Evolutionary conservation across 2,113 vertebrate species (phyloP).

Genomic region (Clarias batrachus): DNA sequence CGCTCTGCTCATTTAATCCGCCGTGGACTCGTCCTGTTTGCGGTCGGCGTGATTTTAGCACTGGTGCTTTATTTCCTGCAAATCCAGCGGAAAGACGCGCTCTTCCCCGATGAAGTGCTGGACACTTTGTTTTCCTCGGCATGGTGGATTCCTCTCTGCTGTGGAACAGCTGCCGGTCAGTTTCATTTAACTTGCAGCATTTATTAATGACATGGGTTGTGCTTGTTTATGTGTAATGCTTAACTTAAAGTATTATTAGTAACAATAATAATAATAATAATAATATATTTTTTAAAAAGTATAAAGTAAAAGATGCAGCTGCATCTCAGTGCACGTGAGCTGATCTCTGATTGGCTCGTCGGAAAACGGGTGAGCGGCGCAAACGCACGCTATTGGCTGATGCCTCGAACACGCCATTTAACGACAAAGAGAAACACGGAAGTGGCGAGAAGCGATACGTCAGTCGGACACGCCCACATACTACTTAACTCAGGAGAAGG

Average conservation of each 20-base stretch:
- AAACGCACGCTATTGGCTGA: constrained; percentile 71
- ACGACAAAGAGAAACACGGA: constrained; percentile 69
- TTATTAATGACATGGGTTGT: background rate
- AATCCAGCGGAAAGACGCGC: constrained; percentile 88
- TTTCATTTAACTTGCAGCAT: background rate
- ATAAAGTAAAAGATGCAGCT: constrained; percentile 48
- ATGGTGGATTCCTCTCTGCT: constrained; percentile 97
- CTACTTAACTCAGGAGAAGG: background rate
- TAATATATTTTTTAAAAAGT: background rate
- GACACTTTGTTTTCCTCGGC: constrained; percentile 90
- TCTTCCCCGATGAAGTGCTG: constrained; percentile 92
- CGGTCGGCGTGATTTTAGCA: constrained; percentile 88
- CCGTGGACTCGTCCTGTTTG: constrained; percentile 89
- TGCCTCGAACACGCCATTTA: constrained; percentile 71
- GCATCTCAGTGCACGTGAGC: constrained; percentile 49
- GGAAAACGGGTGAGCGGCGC: constrained; percentile 87
- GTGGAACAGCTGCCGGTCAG: constrained; percentile 94
- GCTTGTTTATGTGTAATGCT: background rate
- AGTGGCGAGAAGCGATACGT: background rate
- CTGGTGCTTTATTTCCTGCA: constrained; percentile 95
- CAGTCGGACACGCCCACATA: background rate
- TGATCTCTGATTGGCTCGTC: constrained; percentile 75
- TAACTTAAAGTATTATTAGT: background rate
- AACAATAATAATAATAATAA: background rate
- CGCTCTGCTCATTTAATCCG: constrained; percentile 81